Conservation (phyloP, 2,797 vertebrate genomes). For the Botia almorhae region DNA sequence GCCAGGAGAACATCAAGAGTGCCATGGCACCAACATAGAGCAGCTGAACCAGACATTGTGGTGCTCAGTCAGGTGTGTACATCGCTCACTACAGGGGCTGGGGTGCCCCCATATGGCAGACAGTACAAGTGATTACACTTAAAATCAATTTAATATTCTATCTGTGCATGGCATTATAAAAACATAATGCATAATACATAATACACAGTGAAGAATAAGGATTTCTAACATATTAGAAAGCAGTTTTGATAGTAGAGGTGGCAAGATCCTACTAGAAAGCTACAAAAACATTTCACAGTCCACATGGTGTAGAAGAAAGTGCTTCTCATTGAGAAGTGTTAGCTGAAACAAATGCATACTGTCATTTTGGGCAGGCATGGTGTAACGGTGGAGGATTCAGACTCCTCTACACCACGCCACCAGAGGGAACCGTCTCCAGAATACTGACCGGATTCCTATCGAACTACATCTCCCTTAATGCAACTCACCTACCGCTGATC, state of each 20-base stretch:
- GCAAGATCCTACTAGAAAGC: neutral
- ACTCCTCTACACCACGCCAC: too few relatives aligned
- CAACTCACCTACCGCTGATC: too few relatives aligned
- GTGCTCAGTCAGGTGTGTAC: conserved; percentile 41
- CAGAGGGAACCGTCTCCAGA: too few relatives aligned
- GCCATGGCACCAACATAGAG: conserved; percentile 8
- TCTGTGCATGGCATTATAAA: neutral
- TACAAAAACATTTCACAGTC: conserved; percentile 31
- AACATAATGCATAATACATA: conserved; percentile 9
- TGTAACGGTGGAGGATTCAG: too few relatives aligned
- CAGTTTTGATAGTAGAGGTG: neutral
- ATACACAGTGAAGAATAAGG: neutral
- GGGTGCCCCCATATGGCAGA: conserved; percentile 36
- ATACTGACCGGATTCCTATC: too few relatives aligned
- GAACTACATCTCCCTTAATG: too few relatives aligned
- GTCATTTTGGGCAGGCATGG: conserved; percentile 8
- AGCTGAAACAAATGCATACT: conserved; percentile 5
- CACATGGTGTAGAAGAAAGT: conserved; percentile 25
- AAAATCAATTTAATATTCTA: conserved; percentile 1
- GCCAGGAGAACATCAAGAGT: conserved; percentile 40
- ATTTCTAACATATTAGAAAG: neutral
- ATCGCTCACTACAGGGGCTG: conserved; percentile 16
- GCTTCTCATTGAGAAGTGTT: conserved; percentile 9
- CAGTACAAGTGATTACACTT: conserved; percentile 15
- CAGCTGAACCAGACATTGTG: conserved; percentile 31